phyloP scores from a whole-genome alignment of 2,888 invertebrate genomes.

The Odontothrips loti region DNA sequence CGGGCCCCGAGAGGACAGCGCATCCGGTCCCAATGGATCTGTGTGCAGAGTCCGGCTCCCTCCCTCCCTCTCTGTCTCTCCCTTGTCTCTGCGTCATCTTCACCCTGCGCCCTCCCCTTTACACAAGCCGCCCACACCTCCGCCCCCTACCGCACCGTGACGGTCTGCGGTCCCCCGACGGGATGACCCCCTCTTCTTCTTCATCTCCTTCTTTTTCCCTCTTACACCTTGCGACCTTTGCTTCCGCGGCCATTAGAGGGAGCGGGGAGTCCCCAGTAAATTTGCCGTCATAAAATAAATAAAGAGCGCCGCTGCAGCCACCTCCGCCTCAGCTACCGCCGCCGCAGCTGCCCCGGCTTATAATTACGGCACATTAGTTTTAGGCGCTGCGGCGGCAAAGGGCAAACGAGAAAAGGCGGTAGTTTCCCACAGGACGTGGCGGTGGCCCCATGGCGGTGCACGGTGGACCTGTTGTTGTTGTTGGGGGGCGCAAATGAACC shows the following conservation, averaged over 20 bases:
- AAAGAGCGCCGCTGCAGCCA: neutral
- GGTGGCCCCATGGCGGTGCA: neutral
- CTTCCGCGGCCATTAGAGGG: neutral
- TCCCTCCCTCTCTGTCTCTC: neutral
- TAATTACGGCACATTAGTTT: slow-evolving; percentile 22
- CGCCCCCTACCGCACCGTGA: neutral
- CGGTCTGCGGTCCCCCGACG: neutral
- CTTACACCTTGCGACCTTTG: neutral
- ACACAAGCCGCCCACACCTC: neutral
- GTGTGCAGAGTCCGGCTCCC: neutral
- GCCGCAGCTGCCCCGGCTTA: neutral
- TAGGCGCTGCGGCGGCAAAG: neutral
- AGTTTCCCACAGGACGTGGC: too few relatives aligned
- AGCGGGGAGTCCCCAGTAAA: neutral
- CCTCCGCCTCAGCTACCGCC: neutral
- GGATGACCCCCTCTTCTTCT: neutral
- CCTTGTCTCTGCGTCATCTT: neutral
- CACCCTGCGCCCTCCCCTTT: neutral
- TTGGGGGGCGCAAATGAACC: neutral
- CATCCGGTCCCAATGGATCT: too few relatives aligned
- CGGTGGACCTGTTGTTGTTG: neutral
- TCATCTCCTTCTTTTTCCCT: neutral
- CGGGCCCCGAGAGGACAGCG: too few relatives aligned
- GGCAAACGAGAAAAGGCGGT: neutral
- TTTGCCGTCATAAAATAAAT: slow-evolving; percentile 24